Percentiles rank a stretch among this genome's conserved stretches.
These are phyloP conservation scores for Agrotis ipsilon DNA, from an alignment of 2,888 invertebrate genomes.

Conservation along the genomic window DNA sequence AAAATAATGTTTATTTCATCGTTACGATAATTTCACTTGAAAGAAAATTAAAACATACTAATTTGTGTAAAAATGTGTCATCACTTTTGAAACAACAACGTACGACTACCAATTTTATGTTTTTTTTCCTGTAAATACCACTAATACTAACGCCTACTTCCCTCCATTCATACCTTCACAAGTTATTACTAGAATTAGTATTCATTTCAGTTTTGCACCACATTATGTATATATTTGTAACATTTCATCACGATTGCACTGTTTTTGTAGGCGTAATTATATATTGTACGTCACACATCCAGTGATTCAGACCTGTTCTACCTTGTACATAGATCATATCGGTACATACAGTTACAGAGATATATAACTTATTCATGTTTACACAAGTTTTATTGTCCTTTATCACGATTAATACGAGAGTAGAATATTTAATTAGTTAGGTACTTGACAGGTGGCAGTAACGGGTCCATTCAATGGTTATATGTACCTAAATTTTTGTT, in stretches of 20 bases:
- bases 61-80: no score
- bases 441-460: constrained; percentile 33
- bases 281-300: constrained; percentile 7
- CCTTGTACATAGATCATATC: constrained; percentile 55
- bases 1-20: background rate
- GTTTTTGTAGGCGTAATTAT: constrained; percentile 28
- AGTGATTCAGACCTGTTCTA: constrained; percentile 56
- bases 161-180: background rate
- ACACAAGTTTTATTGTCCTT: constrained; percentile 60
- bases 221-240: constrained; percentile 33
- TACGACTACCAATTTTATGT: background rate
- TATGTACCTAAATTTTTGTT: constrained; percentile 25
- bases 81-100: constrained; percentile 11
- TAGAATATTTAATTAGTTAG: constrained; percentile 57
- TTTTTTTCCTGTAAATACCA: constrained; percentile 14
- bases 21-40: background rate
- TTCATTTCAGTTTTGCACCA: constrained; percentile 28
- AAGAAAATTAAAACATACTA: background rate
- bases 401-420: constrained; percentile 53
- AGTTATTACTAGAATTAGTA: background rate
- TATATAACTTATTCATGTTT: constrained; percentile 55
- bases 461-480: constrained; percentile 43
- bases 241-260: constrained; percentile 47
- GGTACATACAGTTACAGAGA: constrained; percentile 33
- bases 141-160: background rate